phyloP scores from a whole-genome alignment of 2,113 vertebrate species.

The Epinephelus lanceolatus region DNA sequence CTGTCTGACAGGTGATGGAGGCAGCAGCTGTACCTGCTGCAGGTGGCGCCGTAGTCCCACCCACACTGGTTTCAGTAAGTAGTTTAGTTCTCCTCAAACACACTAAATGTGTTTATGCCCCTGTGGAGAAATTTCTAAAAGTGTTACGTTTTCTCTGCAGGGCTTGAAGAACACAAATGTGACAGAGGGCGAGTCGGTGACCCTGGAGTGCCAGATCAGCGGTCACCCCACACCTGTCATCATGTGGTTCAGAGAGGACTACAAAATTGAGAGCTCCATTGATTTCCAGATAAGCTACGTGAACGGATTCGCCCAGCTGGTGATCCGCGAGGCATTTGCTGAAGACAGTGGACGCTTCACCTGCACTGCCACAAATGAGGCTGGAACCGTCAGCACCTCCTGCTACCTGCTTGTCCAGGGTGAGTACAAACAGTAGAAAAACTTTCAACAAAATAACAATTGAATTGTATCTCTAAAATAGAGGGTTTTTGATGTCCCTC shows the following conservation, averaged over 20 bases:
- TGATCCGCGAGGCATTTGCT: conserved; percentile 97
- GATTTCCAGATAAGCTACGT: conserved; percentile 96
- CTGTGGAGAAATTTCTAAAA: background rate
- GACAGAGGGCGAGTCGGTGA: conserved; percentile 95
- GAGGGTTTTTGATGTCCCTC: too few species aligned
- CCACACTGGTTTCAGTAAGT: conserved; percentile 83
- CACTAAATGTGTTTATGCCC: fast-evolving
- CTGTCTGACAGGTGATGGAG: conserved; percentile 68
- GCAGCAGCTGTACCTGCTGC: conserved; percentile 64
- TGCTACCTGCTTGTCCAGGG: conserved; percentile 94
- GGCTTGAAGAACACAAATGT: conserved; percentile 93
- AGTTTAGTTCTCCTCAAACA: background rate
- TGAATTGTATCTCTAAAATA: background rate
- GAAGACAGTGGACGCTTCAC: conserved; percentile 98
- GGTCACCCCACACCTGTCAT: conserved; percentile 91
- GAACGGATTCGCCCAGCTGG: conserved; percentile 86
- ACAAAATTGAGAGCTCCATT: conserved; percentile 95
- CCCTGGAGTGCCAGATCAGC: conserved; percentile 93
- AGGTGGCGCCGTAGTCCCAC: conserved; percentile 68
- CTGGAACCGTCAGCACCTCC: conserved; percentile 95
- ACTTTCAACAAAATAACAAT: background rate
- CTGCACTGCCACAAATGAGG: conserved; percentile 94
- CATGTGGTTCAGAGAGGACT: conserved; percentile 98
- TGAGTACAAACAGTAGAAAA: conserved; percentile 53
- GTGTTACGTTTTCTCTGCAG: conserved; percentile 65